Conservation (phyloP, 2,113 vertebrate species). For the Coptodon rendalli region DNA sequence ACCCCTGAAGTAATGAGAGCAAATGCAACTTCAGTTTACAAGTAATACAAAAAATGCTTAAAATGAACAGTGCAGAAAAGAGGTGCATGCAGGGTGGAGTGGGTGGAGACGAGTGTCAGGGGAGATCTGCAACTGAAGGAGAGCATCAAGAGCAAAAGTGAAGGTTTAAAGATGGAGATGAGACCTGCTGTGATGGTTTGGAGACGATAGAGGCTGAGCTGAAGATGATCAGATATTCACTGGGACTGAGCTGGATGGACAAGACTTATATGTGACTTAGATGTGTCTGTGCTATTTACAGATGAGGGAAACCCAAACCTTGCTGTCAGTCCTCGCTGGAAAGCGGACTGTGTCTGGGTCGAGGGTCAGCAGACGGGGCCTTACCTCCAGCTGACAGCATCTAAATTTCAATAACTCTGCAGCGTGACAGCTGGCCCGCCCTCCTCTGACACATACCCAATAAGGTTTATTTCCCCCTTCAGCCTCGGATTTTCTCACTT, state of each 20-base stretch:
- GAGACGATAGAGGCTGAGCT: background rate
- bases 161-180: background rate
- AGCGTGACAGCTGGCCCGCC: background rate
- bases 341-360: background rate
- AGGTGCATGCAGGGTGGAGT: background rate
- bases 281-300: background rate
- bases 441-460: background rate
- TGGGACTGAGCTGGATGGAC: background rate
- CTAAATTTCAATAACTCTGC: background rate
- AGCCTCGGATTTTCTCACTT: background rate
- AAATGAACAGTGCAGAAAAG: background rate
- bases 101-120: background rate
- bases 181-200: background rate
- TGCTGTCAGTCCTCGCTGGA: background rate
- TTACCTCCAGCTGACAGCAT: background rate
- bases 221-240: background rate
- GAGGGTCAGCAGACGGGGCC: background rate
- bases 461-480: background rate
- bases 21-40: background rate
- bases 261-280: background rate
- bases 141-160: background rate
- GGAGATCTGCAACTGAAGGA: background rate
- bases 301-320: constrained; percentile 18
- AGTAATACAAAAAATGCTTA: background rate
- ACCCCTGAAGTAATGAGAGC: background rate